These are phyloP conservation scores for Rhabdomys pumilio DNA, from an alignment of 2,797 vertebrate species.

Conservation along the genomic window DNA sequence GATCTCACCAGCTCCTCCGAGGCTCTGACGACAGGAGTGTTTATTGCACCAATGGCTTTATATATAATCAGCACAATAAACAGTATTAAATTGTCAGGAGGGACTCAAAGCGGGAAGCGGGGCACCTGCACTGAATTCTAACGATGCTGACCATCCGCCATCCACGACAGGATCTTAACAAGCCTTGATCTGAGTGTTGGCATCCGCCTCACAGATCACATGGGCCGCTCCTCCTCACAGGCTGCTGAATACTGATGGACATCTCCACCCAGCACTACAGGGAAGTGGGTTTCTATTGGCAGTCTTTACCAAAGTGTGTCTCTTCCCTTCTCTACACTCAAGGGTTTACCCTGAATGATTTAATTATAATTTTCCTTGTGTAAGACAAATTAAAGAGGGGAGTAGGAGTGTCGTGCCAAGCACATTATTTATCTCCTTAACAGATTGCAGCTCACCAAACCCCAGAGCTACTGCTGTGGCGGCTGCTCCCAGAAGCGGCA, in stretches of 20 bases:
- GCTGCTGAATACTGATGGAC: slow-evolving; percentile 90
- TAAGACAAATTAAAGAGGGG: slow-evolving; percentile 98
- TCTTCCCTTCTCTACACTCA: slow-evolving; percentile 90
- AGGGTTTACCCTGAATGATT: slow-evolving; percentile 97
- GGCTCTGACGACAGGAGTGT: slow-evolving; percentile 85
- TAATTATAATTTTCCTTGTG: slow-evolving; percentile 97
- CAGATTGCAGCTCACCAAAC: slow-evolving; percentile 95
- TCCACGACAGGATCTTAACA: slow-evolving; percentile 90
- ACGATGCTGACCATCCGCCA: slow-evolving; percentile 88
- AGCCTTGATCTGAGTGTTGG: slow-evolving; percentile 89
- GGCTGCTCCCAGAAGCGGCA: slow-evolving; percentile 88
- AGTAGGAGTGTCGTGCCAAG: slow-evolving; percentile 95
- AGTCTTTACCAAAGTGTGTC: slow-evolving; percentile 91
- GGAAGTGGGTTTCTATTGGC: slow-evolving; percentile 90
- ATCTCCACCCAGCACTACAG: slow-evolving; percentile 87
- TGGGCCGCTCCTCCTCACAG: slow-evolving; percentile 87
- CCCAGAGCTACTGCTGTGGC: slow-evolving; percentile 93
- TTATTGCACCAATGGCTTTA: slow-evolving; percentile 88
- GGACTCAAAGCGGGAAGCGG: slow-evolving; percentile 88
- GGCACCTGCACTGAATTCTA: slow-evolving; percentile 88
- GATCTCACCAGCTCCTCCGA: slow-evolving; percentile 72
- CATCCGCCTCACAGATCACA: slow-evolving; percentile 90
- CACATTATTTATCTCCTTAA: slow-evolving; percentile 98
- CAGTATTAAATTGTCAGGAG: slow-evolving; percentile 89
- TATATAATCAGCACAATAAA: slow-evolving; percentile 90